phyloP scores from a whole-genome alignment of 2,113 vertebrate species.

The Cynoglossus semilaevis region DNA sequence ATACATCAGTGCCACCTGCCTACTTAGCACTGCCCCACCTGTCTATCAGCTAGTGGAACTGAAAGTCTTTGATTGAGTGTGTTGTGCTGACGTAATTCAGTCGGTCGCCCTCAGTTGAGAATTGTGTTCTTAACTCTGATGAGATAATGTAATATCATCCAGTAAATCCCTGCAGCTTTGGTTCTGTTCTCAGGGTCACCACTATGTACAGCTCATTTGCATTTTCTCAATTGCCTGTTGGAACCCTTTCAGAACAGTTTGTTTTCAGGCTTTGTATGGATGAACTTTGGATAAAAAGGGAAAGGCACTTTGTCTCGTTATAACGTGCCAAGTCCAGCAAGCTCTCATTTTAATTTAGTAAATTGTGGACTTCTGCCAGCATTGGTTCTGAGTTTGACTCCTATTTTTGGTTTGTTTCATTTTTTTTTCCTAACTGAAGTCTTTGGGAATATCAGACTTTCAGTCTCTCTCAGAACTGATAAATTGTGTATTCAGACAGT shows the following conservation, averaged over 20 bases:
- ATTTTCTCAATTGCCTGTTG: constrained; percentile 22
- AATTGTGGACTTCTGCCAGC: constrained; percentile 21
- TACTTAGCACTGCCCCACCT: neutral
- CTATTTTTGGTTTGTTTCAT: neutral
- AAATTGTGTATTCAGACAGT: too few species aligned
- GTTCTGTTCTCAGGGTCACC: constrained; percentile 12
- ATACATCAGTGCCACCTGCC: neutral
- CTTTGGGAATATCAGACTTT: too few species aligned
- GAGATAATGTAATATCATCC: constrained; percentile 1
- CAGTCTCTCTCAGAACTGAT: neutral
- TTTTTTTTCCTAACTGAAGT: neutral
- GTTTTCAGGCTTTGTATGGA: constrained; percentile 10
- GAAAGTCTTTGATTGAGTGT: neutral
- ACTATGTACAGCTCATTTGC: constrained; percentile 18
- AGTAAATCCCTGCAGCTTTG: constrained; percentile 16
- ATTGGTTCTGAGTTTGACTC: constrained; percentile 7
- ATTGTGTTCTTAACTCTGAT: neutral
- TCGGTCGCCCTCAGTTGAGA: neutral
- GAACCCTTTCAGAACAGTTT: constrained; percentile 16
- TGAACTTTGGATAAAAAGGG: constrained; percentile 22
- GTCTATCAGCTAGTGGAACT: neutral
- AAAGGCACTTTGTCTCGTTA: constrained; percentile 26
- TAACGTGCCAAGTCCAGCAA: constrained; percentile 13
- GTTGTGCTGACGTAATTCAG: neutral
- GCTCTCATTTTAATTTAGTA: constrained; percentile 44